phyloP scores from a whole-genome alignment of 2,113 vertebrate genomes.

The Eretmochelys imbricata region DNA sequence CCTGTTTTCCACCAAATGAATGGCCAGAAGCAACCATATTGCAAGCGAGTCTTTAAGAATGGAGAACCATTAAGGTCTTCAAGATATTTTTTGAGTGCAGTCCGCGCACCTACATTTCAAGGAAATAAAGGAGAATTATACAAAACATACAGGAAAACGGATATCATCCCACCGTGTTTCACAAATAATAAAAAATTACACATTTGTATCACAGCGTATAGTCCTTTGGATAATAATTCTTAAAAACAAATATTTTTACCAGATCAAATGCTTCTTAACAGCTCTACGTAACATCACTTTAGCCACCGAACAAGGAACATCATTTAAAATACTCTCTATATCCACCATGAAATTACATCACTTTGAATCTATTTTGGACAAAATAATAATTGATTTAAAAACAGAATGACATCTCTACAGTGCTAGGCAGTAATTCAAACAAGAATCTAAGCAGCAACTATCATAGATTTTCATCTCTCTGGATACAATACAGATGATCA shows the following conservation, averaged over 20 bases:
- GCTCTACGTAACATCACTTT: background rate
- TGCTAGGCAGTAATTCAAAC: background rate
- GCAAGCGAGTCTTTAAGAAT: background rate
- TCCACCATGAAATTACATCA: background rate
- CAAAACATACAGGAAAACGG: background rate
- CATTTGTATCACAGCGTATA: background rate
- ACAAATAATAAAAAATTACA: background rate
- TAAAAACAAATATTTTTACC: conserved; percentile 8
- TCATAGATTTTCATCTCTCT: conserved; percentile 39
- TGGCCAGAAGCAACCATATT: background rate
- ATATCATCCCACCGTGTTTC: too few relatives aligned
- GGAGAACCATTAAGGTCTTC: background rate
- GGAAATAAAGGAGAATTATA: background rate
- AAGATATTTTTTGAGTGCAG: background rate
- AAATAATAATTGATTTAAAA: background rate
- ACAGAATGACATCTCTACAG: background rate
- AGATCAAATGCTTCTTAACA: background rate
- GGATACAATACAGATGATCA: background rate
- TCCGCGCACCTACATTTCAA: background rate
- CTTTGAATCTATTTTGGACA: background rate
- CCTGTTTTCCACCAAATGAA: background rate
- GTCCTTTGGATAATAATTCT: background rate
- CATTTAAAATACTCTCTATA: background rate
- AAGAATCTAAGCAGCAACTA: fast-evolving
- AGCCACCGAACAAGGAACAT: background rate